These are phyloP conservation scores for Diarsia mendica DNA, from an alignment of 2,888 invertebrate species.

Conservation along the genomic window DNA sequence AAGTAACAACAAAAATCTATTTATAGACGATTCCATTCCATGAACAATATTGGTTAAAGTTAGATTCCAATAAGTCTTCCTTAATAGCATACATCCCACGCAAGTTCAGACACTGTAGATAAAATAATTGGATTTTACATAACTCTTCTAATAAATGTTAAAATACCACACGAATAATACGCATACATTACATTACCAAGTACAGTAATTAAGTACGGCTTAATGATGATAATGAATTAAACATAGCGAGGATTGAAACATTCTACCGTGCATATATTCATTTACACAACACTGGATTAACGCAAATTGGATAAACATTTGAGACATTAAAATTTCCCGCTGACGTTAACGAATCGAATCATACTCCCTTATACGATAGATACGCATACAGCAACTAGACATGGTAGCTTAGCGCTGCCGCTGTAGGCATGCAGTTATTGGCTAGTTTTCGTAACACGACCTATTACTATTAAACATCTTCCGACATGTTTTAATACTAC, in stretches of 20 bases:
- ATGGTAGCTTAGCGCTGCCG: constrained; percentile 25
- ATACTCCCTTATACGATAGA: constrained; percentile 23
- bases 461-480: constrained; percentile 52
- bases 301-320: constrained; percentile 29
- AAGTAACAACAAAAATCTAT: constrained; percentile 12
- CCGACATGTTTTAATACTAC: constrained; percentile 52
- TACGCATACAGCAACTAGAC: constrained; percentile 20
- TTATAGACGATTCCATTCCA: background rate
- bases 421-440: constrained; percentile 30
- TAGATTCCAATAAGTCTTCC: constrained; percentile 43
- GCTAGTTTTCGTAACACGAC: constrained; percentile 56
- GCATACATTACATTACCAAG: constrained; percentile 38
- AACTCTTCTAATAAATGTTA: constrained; percentile 44
- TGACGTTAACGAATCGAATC: constrained; percentile 20
- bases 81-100: constrained; percentile 16
- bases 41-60: constrained; percentile 12
- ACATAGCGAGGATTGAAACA: constrained; percentile 37
- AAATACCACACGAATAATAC: constrained; percentile 47
- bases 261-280: constrained; percentile 20
- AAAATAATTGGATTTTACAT: constrained; percentile 51
- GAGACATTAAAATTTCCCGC: constrained; percentile 22
- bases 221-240: constrained; percentile 58
- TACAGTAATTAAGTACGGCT: constrained; percentile 39
- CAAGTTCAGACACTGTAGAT: constrained; percentile 29
- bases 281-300: constrained; percentile 22